Percentiles rank a stretch among this genome's conserved stretches.
phyloP scores from a whole-genome alignment of 2,797 vertebrate species.

The Eutrigla gurnardus region DNA sequence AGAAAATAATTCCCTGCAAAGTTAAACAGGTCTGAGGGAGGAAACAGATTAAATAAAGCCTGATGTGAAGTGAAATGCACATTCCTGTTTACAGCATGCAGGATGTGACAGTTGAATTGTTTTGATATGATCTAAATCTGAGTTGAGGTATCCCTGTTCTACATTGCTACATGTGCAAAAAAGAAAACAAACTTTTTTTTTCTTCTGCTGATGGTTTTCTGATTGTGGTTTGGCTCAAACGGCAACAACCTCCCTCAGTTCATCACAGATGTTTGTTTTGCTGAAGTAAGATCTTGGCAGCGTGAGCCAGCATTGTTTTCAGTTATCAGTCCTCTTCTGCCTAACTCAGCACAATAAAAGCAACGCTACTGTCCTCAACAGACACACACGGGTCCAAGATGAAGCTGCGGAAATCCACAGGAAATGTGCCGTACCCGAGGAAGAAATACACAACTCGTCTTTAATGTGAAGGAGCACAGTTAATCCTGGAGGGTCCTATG shows the following conservation, averaged over 20 bases:
- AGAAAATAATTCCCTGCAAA: not conserved
- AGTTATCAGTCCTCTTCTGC: conserved; percentile 41
- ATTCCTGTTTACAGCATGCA: not conserved
- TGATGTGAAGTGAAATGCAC: not conserved
- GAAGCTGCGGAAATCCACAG: conserved; percentile 8
- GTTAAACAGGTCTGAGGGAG: not conserved
- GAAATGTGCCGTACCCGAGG: not conserved
- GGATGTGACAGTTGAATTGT: conserved; percentile 9
- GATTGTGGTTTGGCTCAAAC: conserved; percentile 64
- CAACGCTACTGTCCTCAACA: conserved; percentile 50
- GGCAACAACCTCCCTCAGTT: conserved; percentile 41
- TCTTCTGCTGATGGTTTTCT: conserved; percentile 39
- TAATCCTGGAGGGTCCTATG: not conserved
- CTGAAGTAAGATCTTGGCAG: conserved; percentile 61
- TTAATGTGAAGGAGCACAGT: not conserved
- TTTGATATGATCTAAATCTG: conserved; percentile 30
- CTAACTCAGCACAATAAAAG: conserved; percentile 48
- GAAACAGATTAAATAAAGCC: not conserved
- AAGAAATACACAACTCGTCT: not conserved
- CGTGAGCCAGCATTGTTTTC: conserved; percentile 59
- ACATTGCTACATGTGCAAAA: not conserved
- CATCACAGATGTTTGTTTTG: conserved; percentile 67
- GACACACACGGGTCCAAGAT: not conserved
- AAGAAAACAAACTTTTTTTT: conserved; percentile 17
- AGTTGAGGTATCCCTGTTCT: conserved; percentile 21